These are phyloP conservation scores for Leucopsar rothschildi DNA, from an alignment of 2,113 vertebrate genomes.

Conservation along the genomic window DNA sequence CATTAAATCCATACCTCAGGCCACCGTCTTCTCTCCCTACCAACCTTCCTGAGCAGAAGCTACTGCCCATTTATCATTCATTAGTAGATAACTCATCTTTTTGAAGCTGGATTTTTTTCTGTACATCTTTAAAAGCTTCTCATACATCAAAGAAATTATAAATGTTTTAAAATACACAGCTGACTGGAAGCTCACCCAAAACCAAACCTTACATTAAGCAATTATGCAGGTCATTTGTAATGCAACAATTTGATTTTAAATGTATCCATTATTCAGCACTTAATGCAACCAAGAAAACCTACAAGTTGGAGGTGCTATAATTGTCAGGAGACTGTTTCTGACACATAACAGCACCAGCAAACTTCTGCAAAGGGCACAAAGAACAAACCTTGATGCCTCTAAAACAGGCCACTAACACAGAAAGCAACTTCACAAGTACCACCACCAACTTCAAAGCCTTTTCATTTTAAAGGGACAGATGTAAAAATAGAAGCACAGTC, in stretches of 20 bases:
- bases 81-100: not conserved
- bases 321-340: not conserved
- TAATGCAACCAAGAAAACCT: constrained; percentile 1
- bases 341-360: not conserved
- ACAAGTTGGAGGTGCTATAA: not conserved
- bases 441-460: not conserved
- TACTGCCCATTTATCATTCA: constrained; percentile 3
- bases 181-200: constrained; percentile 28
- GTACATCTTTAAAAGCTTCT: constrained; percentile 24
- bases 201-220: not conserved
- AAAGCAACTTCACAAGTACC: not conserved
- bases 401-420: not conserved
- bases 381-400: not conserved
- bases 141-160: not conserved
- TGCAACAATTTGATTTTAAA: not conserved
- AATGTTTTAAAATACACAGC: constrained; percentile 30
- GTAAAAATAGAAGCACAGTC: not conserved
- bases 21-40: not conserved
- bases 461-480: not conserved
- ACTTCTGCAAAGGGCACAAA: not conserved
- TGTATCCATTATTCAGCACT: constrained; percentile 10
- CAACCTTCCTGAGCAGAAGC: not conserved
- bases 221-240: constrained; percentile 5
- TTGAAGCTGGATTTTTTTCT: not conserved
- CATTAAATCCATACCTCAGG: not conserved